Percentiles rank a stretch among this genome's conserved stretches.
Evolutionary conservation across 2,113 vertebrate genomes (phyloP).

Genomic region (Tretioscincus oriximinensis): DNA sequence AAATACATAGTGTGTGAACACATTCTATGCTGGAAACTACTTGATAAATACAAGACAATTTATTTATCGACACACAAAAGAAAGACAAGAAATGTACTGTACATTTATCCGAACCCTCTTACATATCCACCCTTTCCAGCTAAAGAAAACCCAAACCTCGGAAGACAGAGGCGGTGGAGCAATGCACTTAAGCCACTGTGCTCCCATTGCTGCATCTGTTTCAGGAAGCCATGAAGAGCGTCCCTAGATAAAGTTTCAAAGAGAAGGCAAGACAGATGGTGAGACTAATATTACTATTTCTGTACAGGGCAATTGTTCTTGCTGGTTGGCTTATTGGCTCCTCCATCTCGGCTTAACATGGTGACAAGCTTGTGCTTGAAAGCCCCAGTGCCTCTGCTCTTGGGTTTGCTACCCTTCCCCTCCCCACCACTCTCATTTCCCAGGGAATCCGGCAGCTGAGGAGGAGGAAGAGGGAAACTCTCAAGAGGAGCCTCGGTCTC

Average conservation of each 20-base stretch:
- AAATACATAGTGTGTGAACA: neutral
- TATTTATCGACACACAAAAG: neutral
- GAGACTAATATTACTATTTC: too few relatives aligned
- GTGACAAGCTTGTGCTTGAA: conserved; percentile 73
- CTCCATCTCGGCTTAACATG: conserved; percentile 66
- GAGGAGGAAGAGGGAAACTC: conserved; percentile 47
- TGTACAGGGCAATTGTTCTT: neutral
- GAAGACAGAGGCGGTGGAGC: too few relatives aligned
- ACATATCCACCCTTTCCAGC: neutral
- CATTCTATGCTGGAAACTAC: neutral
- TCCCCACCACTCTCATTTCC: neutral
- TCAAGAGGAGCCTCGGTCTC: conserved; percentile 47
- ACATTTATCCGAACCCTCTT: neutral
- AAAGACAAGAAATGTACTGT: neutral
- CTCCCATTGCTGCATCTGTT: neutral
- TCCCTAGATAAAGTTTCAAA: neutral
- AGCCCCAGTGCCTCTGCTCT: conserved; percentile 26
- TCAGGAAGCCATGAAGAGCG: neutral
- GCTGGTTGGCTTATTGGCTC: conserved; percentile 34
- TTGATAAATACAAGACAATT: neutral
- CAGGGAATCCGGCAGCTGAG: conserved; percentile 43
- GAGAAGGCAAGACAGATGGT: neutral
- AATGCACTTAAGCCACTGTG: neutral
- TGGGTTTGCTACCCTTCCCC: neutral
- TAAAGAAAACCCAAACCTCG: too few relatives aligned